Evolutionary conservation across 2,113 vertebrate species (phyloP).

Genomic region (Puffinus mauretanicus): DNA sequence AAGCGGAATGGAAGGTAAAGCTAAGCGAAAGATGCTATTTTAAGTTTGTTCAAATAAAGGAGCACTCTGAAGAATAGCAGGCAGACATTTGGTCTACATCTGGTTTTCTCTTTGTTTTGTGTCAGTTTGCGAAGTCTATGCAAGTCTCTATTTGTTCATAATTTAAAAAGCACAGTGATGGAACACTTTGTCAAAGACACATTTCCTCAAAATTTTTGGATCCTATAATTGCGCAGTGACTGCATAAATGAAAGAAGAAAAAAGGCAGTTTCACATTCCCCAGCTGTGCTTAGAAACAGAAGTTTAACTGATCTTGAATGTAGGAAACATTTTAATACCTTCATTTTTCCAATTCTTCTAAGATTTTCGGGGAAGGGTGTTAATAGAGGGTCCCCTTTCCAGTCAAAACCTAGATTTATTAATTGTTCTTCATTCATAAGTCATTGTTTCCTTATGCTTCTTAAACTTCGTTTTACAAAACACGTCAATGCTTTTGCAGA

Average conservation of each 20-base stretch:
- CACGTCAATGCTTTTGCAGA: constrained; percentile 71
- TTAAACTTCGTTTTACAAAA: background rate
- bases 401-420: background rate
- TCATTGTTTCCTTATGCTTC: background rate
- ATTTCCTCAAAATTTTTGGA: background rate
- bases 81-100: background rate
- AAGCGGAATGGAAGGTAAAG: background rate
- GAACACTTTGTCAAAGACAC: background rate
- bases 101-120: background rate
- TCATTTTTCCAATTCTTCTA: background rate
- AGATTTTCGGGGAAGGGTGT: background rate
- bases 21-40: background rate
- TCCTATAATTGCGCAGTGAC: background rate
- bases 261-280: background rate
- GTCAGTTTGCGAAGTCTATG: background rate
- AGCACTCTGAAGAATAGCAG: background rate
- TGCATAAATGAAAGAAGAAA: background rate
- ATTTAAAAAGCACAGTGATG: background rate
- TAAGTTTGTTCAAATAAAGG: background rate
- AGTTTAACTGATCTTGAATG: background rate
- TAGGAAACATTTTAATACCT: background rate
- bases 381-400: background rate
- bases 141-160: background rate
- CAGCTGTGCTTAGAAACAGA: background rate
- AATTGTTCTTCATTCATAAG: background rate